Conservation (phyloP, 2,888 invertebrate species). For the Cerceris rybyensis region DNA sequence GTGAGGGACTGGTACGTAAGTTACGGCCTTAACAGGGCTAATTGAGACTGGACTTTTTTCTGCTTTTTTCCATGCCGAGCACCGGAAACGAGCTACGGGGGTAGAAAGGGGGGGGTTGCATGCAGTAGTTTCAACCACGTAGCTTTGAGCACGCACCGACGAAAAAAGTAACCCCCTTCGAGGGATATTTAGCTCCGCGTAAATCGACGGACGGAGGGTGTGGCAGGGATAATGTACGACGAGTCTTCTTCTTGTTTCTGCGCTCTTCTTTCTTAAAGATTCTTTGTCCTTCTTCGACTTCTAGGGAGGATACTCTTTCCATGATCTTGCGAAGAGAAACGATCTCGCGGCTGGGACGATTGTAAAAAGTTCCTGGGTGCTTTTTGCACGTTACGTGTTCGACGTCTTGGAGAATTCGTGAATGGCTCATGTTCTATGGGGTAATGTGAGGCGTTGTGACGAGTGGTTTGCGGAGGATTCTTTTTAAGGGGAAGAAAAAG, state of each 20-base stretch:
- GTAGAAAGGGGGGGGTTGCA: neutral
- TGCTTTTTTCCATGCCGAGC: neutral
- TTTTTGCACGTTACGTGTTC: slow-evolving; percentile 39
- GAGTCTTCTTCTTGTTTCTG: slow-evolving; percentile 14
- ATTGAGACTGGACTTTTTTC: slow-evolving; percentile 50
- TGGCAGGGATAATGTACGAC: slow-evolving; percentile 42
- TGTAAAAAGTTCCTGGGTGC: slow-evolving; percentile 36
- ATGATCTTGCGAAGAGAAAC: slow-evolving; percentile 26
- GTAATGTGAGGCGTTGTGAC: slow-evolving; percentile 44
- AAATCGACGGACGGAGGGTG: slow-evolving; percentile 31
- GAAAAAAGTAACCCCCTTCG: slow-evolving; percentile 11
- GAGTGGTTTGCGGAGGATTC: slow-evolving; percentile 32
- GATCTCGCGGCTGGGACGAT: slow-evolving; percentile 20
- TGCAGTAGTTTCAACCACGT: neutral
- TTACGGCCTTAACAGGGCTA: slow-evolving; percentile 55
- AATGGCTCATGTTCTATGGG: neutral
- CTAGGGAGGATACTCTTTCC: slow-evolving; percentile 1
- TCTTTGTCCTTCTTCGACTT: slow-evolving; percentile 11
- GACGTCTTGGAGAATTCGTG: slow-evolving; percentile 27
- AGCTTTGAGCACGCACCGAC: slow-evolving; percentile 13
- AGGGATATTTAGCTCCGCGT: slow-evolving; percentile 50
- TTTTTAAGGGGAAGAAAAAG: slow-evolving; percentile 16
- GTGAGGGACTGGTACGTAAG: slow-evolving; percentile 30
- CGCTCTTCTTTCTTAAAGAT: slow-evolving; percentile 8
- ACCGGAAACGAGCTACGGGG: neutral